Conservation (phyloP, 2,888 invertebrate genomes). For the Pseudanteris insignis region DNA sequence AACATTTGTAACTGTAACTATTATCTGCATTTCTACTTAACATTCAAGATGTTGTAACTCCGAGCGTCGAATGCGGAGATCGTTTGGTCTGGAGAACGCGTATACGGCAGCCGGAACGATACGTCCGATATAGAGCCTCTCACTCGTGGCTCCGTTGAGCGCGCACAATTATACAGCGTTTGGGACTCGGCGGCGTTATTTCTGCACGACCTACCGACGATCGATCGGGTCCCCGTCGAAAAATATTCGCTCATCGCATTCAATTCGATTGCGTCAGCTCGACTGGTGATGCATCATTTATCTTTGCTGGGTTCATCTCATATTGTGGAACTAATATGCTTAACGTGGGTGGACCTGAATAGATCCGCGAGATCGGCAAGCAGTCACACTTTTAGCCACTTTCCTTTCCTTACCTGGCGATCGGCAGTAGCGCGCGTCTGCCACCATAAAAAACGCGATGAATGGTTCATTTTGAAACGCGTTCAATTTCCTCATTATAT, state of each 20-base stretch:
- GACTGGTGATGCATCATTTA: conserved; percentile 3
- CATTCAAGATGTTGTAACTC: conserved; percentile 14
- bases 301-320: conserved; percentile 10
- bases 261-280: conserved; percentile 5
- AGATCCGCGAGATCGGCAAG: conserved; percentile 7
- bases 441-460: no score
- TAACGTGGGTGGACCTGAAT: conserved; percentile 29
- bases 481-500: conserved; percentile 4
- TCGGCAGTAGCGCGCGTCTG: no score
- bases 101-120: conserved; percentile 34
- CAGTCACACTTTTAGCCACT: conserved; percentile 15
- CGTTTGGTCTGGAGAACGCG: conserved; percentile 19
- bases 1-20: conserved; percentile 10
- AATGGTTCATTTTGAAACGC: conserved; percentile 9
- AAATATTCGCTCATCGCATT: not conserved
- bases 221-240: conserved; percentile 2
- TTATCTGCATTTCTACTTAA: conserved; percentile 7
- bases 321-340: not conserved
- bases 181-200: conserved; percentile 7
- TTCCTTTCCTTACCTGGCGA: conserved; percentile 24
- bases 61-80: conserved; percentile 18
- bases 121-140: conserved; percentile 30
- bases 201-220: conserved; percentile 12
- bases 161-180: conserved; percentile 17
- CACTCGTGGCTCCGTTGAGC: conserved; percentile 15